Base-by-base conservation (phyloP, 1,140 invertebrate genomes). In the Leptonema lineaticorne region DNA sequence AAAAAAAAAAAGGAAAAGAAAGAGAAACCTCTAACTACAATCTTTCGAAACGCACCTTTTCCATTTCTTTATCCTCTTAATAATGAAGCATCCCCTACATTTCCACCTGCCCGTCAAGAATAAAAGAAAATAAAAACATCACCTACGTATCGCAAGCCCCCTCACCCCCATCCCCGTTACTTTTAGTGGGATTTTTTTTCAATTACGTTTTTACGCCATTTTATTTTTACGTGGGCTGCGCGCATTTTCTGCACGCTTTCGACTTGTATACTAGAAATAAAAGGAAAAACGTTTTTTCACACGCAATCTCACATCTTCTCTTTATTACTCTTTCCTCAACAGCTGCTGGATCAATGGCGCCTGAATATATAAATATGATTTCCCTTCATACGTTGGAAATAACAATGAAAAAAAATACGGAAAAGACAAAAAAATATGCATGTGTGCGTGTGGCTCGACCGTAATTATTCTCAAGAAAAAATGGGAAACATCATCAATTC, bases 231-330 rank as follows among this genome's bases (percentile, higher is more conserved):
- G 2, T 16, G 37, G 16, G 37, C 37, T 16, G 37, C 4, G 37
- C 37, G 37, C 37, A n/a, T 45, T 45, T 45, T 16, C 37, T 5
- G 3, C 37, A 14, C 37, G 4, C 37, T 14, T 14, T 45, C 11
- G 11, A 14, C 14, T 45, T 14, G 37, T 16, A 16, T 14, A 2
- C 11, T n/a, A 14, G 37, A 16, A n/a, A n/a, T n/a, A n/a, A n/a
- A 16, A n/a, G 56, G 24, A 16, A 45, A 62, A 45, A 45, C 59
- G 59, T 62, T 37, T 62, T 45, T 45, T 62, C 59, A 45, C 59
- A 62, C 59, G 59, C 59, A 62, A 62, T 62, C 59, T 62, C 30
- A 62, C 59, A 62, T 62, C 30, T 62, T 45, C 59, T 62, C 59
- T 62, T 62, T 62, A 62, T 62, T 62, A 62, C 59, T 62, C 30